phyloP scores from a whole-genome alignment of 1,140 invertebrate species.

The Popillia japonica region DNA sequence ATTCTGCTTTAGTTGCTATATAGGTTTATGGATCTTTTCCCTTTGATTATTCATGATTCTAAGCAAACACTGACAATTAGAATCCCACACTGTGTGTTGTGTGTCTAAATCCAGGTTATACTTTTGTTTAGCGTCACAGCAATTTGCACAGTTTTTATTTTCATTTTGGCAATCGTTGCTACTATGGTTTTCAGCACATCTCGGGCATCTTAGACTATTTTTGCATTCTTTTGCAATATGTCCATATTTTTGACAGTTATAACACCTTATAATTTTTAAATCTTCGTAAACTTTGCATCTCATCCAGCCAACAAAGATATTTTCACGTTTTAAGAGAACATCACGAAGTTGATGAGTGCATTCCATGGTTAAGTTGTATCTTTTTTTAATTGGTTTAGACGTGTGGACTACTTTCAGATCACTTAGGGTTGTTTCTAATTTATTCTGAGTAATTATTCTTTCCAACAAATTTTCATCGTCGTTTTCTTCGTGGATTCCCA shows the following conservation, averaged over 20 bases:
- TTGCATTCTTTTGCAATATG: slow-evolving; percentile 40
- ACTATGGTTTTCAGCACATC: slow-evolving; percentile 35
- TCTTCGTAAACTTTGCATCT: background rate
- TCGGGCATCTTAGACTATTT: slow-evolving; percentile 13
- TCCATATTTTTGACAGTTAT: slow-evolving; percentile 40
- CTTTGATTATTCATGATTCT: background rate
- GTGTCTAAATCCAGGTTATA: slow-evolving; percentile 37
- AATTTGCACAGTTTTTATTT: slow-evolving; percentile 40
- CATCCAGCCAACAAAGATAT: background rate
- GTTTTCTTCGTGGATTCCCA: background rate
- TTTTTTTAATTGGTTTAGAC: background rate
- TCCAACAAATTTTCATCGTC: background rate
- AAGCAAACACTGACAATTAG: background rate
- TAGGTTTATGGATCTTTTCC: background rate
- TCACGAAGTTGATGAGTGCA: background rate
- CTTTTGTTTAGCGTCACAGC: slow-evolving; percentile 32
- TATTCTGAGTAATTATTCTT: background rate
- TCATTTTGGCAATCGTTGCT: slow-evolving; percentile 17
- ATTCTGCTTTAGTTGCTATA: background rate
- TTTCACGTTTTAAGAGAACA: background rate
- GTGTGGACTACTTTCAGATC: background rate
- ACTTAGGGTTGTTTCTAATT: background rate
- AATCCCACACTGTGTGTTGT: slow-evolving; percentile 17
- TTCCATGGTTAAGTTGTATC: background rate
- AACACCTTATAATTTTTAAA: slow-evolving; percentile 38